A percentile compares a stretch with the other conserved stretches of the same genome.
Evolutionary conservation across 92 coral and sea anemone species (phyloP).

Genomic region (Epizoanthus illoricatus): DNA sequence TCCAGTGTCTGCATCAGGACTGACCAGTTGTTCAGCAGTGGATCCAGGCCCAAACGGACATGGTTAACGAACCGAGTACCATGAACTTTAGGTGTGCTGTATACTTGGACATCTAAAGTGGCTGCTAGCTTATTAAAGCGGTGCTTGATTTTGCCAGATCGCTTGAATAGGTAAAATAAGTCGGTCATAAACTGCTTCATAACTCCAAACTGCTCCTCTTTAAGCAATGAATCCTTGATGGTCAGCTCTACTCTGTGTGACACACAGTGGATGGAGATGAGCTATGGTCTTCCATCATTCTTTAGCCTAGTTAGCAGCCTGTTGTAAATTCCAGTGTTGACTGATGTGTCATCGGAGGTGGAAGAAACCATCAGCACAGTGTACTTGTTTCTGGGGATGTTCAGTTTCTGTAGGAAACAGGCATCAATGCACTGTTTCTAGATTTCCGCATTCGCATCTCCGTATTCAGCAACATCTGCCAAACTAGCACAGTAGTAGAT

Average conservation of each 20-base stretch:
- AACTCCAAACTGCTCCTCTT: constrained; percentile 20
- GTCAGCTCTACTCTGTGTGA: constrained; percentile 42
- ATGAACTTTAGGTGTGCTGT: constrained; percentile 35
- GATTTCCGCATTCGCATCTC: constrained; percentile 27
- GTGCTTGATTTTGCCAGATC: constrained; percentile 33
- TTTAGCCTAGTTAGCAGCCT: constrained; percentile 43
- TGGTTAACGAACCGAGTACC: constrained; percentile 43
- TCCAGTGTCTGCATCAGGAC: constrained; percentile 24
- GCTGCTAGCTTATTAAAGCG: constrained; percentile 30
- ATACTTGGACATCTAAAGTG: constrained; percentile 24
- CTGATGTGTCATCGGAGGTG: constrained; percentile 22
- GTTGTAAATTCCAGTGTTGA: background rate
- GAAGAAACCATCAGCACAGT: constrained; percentile 23
- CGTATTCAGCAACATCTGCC: constrained; percentile 23
- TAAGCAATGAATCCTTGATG: constrained; percentile 26
- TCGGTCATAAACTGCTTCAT: constrained; percentile 18
- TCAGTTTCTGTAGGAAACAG: constrained; percentile 15
- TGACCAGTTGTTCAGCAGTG: constrained; percentile 40
- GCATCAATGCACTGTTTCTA: constrained; percentile 19
- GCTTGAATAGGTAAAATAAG: constrained; percentile 32
- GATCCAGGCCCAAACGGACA: constrained; percentile 35
- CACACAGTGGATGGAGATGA: constrained; percentile 37
- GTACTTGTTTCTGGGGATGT: constrained; percentile 13
- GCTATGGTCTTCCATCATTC: constrained; percentile 39
- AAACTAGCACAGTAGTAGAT: constrained; percentile 33